Evolutionary conservation across 2,113 vertebrate genomes (phyloP).

Genomic region (Thomomys bottae): DNA sequence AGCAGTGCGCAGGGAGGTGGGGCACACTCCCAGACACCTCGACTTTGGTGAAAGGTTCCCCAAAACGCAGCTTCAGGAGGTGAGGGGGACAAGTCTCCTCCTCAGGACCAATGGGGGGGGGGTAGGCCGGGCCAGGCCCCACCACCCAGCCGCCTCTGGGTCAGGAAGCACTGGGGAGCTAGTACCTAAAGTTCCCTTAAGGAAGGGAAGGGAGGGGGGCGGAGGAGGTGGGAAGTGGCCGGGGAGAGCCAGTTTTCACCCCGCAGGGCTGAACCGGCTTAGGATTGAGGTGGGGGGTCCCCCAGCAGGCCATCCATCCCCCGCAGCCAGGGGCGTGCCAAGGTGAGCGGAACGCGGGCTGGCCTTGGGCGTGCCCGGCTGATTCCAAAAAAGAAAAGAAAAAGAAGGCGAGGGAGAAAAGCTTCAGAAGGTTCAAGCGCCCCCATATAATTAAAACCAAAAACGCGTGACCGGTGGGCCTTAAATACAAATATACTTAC

Average conservation of each 20-base stretch:
- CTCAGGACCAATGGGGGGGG: too few relatives aligned
- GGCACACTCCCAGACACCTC: not conserved
- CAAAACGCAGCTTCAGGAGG: constrained; percentile 16
- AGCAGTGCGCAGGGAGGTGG: not conserved
- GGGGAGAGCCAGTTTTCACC: not conserved
- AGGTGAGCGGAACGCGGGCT: not conserved
- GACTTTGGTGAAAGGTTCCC: not conserved
- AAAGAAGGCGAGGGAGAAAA: constrained; percentile 46
- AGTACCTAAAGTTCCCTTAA: not conserved
- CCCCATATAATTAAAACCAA: constrained; percentile 84
- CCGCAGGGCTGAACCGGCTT: not conserved
- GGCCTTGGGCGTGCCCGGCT: too few relatives aligned
- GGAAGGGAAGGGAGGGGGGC: not conserved
- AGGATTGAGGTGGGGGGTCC: too few relatives aligned
- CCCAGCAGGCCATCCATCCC: not conserved
- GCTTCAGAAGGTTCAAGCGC: constrained; percentile 73
- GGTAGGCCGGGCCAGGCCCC: too few relatives aligned
- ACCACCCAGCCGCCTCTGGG: not conserved
- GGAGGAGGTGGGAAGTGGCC: not conserved
- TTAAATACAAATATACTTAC: constrained; percentile 99
- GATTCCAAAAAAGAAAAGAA: too few relatives aligned
- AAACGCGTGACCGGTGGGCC: constrained; percentile 79
- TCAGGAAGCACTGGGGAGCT: constrained; percentile 13
- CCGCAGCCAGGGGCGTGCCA: not conserved
- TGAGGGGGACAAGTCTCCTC: not conserved